Evolutionary conservation across 2,113 vertebrate genomes (phyloP).

Genomic region (Heterotilapia buettikoferi): DNA sequence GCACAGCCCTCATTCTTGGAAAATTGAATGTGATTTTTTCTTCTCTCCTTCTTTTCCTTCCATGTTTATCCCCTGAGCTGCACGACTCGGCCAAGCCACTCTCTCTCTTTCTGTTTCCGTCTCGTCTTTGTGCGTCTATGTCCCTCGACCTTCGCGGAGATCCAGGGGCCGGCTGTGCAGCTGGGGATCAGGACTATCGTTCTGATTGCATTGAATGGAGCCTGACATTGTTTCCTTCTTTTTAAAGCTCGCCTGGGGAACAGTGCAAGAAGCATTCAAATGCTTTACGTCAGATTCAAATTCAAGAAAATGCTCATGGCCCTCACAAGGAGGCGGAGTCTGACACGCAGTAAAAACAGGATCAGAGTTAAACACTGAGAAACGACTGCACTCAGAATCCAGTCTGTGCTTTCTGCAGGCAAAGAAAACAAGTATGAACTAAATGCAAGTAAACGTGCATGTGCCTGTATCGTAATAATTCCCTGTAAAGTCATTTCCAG

Average conservation of each 20-base stretch:
- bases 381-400: background rate
- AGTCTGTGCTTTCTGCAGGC: background rate
- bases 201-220: background rate
- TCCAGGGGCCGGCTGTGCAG: conserved; percentile 45
- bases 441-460: rapidly evolving
- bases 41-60: background rate
- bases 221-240: background rate
- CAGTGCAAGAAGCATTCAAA: background rate
- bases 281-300: background rate
- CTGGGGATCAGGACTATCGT: conserved; percentile 49
- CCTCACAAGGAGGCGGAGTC: background rate
- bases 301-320: background rate
- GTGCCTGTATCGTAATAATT: background rate
- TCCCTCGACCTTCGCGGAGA: conserved; percentile 17
- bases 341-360: background rate
- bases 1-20: conserved; percentile 10
- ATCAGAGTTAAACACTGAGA: background rate
- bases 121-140: background rate
- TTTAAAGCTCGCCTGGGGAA: background rate
- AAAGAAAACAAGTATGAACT: background rate
- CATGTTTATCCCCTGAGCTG: conserved; percentile 35
- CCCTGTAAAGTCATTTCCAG: background rate
- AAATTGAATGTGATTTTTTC: conserved; percentile 36
- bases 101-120: background rate
- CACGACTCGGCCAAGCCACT: background rate